These are phyloP conservation scores for Macrotus californicus DNA, from an alignment of 2,113 vertebrate species.

Conservation along the genomic window DNA sequence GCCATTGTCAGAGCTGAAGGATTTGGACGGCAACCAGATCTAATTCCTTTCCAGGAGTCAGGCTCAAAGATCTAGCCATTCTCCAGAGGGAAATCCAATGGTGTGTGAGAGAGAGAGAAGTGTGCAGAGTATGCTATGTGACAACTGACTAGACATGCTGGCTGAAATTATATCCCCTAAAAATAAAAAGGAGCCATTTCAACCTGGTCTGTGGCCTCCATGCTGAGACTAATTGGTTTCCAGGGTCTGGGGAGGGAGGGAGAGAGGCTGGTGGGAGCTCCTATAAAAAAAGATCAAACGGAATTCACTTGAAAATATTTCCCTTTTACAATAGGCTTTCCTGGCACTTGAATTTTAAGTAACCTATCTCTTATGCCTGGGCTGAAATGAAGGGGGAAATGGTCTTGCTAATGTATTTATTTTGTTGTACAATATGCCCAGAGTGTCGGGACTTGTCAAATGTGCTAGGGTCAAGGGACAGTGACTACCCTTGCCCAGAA, in stretches of 20 bases:
- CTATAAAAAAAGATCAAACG: slow-evolving; percentile 65
- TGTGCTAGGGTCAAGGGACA: neutral
- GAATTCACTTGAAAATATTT: slow-evolving; percentile 67
- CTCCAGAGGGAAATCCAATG: slow-evolving; percentile 47
- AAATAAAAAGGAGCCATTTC: slow-evolving; percentile 60
- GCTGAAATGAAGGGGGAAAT: slow-evolving; percentile 40
- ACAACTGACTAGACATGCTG: slow-evolving; percentile 58
- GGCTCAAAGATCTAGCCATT: slow-evolving; percentile 40
- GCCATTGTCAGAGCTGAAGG: slow-evolving; percentile 50
- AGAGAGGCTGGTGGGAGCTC: slow-evolving; percentile 47
- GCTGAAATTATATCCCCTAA: slow-evolving; percentile 56
- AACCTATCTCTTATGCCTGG: slow-evolving; percentile 35
- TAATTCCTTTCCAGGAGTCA: slow-evolving; percentile 73
- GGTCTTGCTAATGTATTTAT: slow-evolving; percentile 40
- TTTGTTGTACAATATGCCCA: neutral
- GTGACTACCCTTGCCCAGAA: slow-evolving; percentile 21
- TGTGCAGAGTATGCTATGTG: slow-evolving; percentile 42
- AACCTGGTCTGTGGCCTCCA: slow-evolving; percentile 60
- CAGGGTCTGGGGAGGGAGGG: slow-evolving; percentile 52
- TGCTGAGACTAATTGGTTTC: slow-evolving; percentile 69
- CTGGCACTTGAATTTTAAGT: slow-evolving; percentile 62
- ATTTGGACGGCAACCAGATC: slow-evolving; percentile 38
- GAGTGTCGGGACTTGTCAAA: neutral
- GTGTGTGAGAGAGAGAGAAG: slow-evolving; percentile 15
- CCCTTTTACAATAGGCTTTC: slow-evolving; percentile 50